phyloP scores from a whole-genome alignment of 2,888 invertebrate genomes.

The Polymixis flavicincta region DNA sequence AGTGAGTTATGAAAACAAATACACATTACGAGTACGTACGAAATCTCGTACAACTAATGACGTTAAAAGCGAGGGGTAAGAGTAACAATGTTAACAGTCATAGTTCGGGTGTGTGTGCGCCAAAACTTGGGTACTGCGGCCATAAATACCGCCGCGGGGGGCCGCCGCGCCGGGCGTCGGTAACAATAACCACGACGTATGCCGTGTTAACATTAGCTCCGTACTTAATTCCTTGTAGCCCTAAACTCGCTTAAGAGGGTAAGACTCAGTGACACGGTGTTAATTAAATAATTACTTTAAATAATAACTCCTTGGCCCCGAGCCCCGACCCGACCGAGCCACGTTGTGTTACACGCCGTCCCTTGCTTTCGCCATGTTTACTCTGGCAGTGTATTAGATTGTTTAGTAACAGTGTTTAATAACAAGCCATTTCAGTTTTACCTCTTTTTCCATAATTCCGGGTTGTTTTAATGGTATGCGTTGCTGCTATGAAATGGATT shows the following conservation, averaged over 20 bases:
- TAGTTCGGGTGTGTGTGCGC: conserved; percentile 88
- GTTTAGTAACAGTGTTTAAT: conserved; percentile 27
- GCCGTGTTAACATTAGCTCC: conserved; percentile 89
- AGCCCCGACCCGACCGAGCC: conserved; percentile 60
- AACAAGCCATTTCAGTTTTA: not conserved
- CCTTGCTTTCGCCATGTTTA: conserved; percentile 54
- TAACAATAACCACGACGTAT: conserved; percentile 87
- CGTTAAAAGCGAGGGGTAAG: conserved; percentile 88
- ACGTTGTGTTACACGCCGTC: conserved; percentile 58
- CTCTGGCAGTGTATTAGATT: conserved; percentile 38
- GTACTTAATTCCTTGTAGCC: conserved; percentile 89
- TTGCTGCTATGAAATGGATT: not conserved
- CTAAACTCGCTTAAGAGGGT: conserved; percentile 89
- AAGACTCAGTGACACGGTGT: conserved; percentile 87
- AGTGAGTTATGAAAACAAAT: conserved; percentile 89
- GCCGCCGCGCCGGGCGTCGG: conserved; percentile 71
- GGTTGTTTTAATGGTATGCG: not conserved
- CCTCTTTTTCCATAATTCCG: not conserved
- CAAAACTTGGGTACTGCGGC: conserved; percentile 86
- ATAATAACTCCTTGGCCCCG: conserved; percentile 84
- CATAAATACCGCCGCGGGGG: conserved; percentile 89
- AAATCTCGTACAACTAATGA: conserved; percentile 90
- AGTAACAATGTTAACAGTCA: conserved; percentile 88
- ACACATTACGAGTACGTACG: conserved; percentile 86
- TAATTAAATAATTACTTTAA: conserved; percentile 90